Base-by-base conservation (phyloP, 2,113 vertebrate species). In the Enhydra lutris region DNA sequence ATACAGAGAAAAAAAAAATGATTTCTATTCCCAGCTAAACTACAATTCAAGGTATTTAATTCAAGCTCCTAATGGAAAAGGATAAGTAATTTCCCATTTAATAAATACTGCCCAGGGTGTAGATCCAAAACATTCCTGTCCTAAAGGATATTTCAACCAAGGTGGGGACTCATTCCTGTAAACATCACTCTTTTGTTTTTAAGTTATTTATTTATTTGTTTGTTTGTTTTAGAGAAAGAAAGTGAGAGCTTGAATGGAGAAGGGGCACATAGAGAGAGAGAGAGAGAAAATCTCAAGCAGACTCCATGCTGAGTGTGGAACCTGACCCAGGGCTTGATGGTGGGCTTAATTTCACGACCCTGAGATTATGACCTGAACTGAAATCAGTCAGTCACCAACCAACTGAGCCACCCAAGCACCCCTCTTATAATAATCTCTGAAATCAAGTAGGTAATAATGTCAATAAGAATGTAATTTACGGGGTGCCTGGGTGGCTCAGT, bases 11-110 rank as follows among this genome's bases (percentile, higher is more conserved):
- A 63, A 42, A 24, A 55, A 17, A 63, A 80, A 8, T 79, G 23
- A 80, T 61, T 94, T 92, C 55, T 95, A 42, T 94, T 94, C 47
- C 84, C 76, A 91, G 89, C 85, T 80, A 94, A 97, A 87, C 23
- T 88, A 81, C 81, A 55, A 73, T 26, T 17, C 57, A 24, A 11
- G 29, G 29, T 61, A 52, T 65, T 91, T 65, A n/a, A 57, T 84
- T 78, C 47, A 69, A 42, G 42, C 47, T 81, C 47, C 55, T 36
- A 5, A 50, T 15, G 3, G 26, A 95, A 88, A 31, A 5, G 21
- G 13, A 18, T 50, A 29, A 67, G 39, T 59, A 73, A 59, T 29
- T 39, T 55, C 61, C 63, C 24, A 50, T 52, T 84, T 80, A 83
- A 47, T 55, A 80, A 52, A 45, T 7, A 24, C 1, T 42, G 12